Base-by-base conservation (phyloP, 2,113 vertebrate genomes). In the Carassius auratus region DNA sequence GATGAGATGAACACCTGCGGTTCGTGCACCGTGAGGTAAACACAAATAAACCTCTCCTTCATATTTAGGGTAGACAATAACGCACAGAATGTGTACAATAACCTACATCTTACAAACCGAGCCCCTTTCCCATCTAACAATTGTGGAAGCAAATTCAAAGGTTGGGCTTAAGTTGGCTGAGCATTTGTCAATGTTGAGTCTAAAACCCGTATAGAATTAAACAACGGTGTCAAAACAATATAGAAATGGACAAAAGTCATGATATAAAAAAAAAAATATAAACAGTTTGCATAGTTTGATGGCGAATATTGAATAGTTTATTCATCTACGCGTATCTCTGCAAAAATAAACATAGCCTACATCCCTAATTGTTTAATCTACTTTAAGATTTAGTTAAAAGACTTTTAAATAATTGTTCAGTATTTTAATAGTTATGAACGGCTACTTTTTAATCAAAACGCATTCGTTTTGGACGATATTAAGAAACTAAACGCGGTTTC, bases 1-100 rank as follows among this genome's bases (percentile, higher is more conserved):
- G 66, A 48, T 50, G 79, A 69, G 79, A 81, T 69, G 79, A 69
- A 52, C 79, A 81, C 79, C 79, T 81, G 79, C 79, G 62, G 79
- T 68, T 68, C 26, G 38, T 48, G 78, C 4, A 55, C 74, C 8
- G 14, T 19, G 48, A 76, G 59, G 78, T 66, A 81, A 66, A 81
- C 42, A 21, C 75, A 33, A 55, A 55, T 33, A 55, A 55, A 76
- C 7, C 75, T 1, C 13, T 26, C 8, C 1, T 48, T 69, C 33
- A 69, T 14, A 52, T 21, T 15, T 26, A 23, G 30, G 30, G 30
- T 30, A 30, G 21, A 50, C 73, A 23, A 50, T 52, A 48, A 76
- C n/a, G 42, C 13, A 8, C 10, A 50, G 8, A 69, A 69, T 36
- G 3, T 17, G 0, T 10, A 38, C 23, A 69, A 64, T 48, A 12